Evolutionary conservation across 2,797 vertebrate species (phyloP), one percentile per base, ranked within the genome.

Genomic region (Atherinosoma microstoma): DNA sequence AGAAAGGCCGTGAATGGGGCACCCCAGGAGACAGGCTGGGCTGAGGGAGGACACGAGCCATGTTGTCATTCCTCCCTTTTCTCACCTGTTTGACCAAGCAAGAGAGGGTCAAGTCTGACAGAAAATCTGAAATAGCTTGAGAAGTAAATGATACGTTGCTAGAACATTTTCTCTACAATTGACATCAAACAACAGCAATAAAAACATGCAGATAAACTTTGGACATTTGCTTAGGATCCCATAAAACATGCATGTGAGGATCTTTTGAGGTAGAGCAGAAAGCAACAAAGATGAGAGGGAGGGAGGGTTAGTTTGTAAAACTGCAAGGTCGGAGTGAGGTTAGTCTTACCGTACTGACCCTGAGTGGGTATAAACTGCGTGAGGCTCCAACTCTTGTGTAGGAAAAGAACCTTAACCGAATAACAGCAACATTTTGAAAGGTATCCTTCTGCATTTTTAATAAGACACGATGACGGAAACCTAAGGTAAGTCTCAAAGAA

Each of bases 401-500:
- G 54, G 84, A 90, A 72, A 88, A 94, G 83, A 94, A 93, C 67
- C 90, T 79, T 56, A 95, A 68, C 54, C 89, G 88, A 54, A 95
- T 79, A 42, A 90, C 77, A 47, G 89, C 86, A 20, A 90, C 58
- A 15, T 85, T 87, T 47, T 73, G 58, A 76, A 18, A 61, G 29
- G 67, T 45, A 49, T 67, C 64, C 51, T 64, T 87, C 72, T 87
- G 85, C 92, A 93, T 94, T 76, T 78, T 76, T 49, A n/a, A 9
- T 3, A 6, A 62, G 51, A 58, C 74, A 71, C 42, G 54, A 49
- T 57, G 54, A 69, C 61, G 18, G 38, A 67, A 51, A 67, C 38
- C 40, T 27, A 7, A 71, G 38, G 60, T 6, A 58, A n/a, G 53
- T 34, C 18, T 57, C 29, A 24, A 54, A 64, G 42, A 79, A 70